Evolutionary conservation across 2,888 invertebrate genomes (phyloP).

Genomic region (Tipula confusa): DNA sequence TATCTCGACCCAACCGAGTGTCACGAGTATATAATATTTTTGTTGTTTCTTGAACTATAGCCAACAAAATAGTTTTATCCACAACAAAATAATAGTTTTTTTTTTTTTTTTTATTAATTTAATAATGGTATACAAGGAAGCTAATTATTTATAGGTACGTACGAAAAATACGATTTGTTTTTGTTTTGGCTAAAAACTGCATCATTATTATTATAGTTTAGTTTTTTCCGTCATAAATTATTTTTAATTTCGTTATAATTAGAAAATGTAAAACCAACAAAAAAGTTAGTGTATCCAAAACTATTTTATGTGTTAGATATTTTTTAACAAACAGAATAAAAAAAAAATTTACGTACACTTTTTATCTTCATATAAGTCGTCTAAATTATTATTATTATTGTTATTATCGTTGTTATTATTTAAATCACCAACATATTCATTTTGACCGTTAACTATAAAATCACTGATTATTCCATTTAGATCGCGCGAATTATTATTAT

Average conservation of each 20-base stretch:
- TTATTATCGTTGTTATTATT: slow-evolving; percentile 34
- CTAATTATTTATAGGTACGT: background rate
- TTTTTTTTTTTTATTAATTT: background rate
- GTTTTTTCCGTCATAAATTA: background rate
- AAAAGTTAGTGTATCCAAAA: background rate
- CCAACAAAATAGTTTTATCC: background rate
- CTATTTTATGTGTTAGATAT: background rate
- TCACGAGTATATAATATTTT: background rate
- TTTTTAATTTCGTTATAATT: slow-evolving; percentile 20
- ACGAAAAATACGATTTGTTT: background rate
- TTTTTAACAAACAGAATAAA: background rate
- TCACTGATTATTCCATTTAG: slow-evolving; percentile 27
- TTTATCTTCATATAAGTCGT: slow-evolving; percentile 32
- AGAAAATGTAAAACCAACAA: background rate
- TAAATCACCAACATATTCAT: slow-evolving; percentile 32
- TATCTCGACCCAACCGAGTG: background rate
- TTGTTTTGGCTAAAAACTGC: slow-evolving; percentile 16
- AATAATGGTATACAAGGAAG: slow-evolving; percentile 8
- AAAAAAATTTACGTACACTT: slow-evolving; percentile 35
- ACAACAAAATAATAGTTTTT: slow-evolving; percentile 8
- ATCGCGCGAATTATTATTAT: slow-evolving; percentile 27
- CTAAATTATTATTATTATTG: slow-evolving; percentile 31
- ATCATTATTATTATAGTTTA: background rate
- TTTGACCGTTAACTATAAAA: background rate
- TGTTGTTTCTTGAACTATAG: background rate